Evolutionary conservation across 2,113 vertebrate species (phyloP).

Genomic region (Mormyrus iriodes): DNA sequence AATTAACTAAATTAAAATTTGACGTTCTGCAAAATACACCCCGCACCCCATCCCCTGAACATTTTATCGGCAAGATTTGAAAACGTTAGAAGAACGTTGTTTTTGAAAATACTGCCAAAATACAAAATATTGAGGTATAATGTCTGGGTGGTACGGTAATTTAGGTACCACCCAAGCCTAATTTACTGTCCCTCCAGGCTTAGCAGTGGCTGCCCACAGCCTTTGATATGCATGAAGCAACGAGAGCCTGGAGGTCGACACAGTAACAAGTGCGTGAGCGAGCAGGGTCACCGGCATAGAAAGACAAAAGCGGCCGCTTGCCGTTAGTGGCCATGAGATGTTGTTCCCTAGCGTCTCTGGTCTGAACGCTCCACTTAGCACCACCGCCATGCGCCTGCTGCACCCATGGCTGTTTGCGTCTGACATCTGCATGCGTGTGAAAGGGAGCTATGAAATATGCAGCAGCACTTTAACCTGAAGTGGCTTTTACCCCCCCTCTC

Average conservation of each 20-base stretch:
- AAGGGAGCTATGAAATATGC: slow-evolving; percentile 18
- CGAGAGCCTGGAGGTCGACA: too few species aligned
- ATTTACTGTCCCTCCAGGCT: neutral
- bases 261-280: neutral
- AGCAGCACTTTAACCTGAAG: slow-evolving; percentile 18
- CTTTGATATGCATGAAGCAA: neutral
- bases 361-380: neutral
- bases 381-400: neutral
- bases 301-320: neutral
- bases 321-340: neutral
- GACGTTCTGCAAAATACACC: too few species aligned
- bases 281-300: neutral
- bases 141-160: neutral
- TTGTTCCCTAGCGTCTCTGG: neutral
- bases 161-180: neutral
- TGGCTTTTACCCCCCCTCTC: neutral
- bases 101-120: neutral
- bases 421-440: slow-evolving; percentile 7
- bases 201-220: neutral
- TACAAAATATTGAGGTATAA: neutral
- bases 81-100: neutral
- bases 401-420: neutral
- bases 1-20: neutral
- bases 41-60: too few species aligned
- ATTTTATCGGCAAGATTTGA: neutral